A percentile compares a stretch with the other conserved stretches of the same genome.
Conservation (phyloP, 2,113 vertebrate genomes). For the Paradoxurus hermaphroditus region DNA sequence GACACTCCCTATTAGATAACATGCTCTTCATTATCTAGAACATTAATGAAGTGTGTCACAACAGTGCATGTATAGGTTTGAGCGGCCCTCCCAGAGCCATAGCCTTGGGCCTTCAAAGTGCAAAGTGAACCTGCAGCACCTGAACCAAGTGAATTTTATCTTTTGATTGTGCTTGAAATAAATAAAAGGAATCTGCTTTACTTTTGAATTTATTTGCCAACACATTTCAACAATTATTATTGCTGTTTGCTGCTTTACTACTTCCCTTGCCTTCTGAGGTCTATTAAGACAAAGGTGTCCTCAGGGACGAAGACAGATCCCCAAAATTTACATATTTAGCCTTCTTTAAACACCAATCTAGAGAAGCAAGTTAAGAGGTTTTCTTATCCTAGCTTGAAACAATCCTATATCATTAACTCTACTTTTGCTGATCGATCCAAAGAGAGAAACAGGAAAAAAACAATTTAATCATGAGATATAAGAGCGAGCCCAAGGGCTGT, state of each 20-base stretch:
- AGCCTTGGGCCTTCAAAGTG: background rate
- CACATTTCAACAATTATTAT: background rate
- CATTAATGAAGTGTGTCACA: background rate
- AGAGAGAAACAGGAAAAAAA: background rate
- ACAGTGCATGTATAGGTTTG: background rate
- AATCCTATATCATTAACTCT: background rate
- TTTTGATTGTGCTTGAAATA: background rate
- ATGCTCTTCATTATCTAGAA: background rate
- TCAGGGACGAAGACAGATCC: background rate
- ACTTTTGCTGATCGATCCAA: background rate
- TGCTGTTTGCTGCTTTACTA: background rate
- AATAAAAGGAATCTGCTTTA: background rate
- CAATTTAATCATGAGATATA: background rate
- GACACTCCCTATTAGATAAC: background rate
- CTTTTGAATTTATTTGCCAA: background rate
- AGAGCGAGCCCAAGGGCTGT: background rate
- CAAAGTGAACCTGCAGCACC: background rate
- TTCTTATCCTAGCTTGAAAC: background rate
- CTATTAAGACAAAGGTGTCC: background rate
- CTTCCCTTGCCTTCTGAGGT: background rate
- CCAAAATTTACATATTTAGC: background rate
- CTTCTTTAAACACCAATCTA: background rate
- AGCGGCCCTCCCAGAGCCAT: background rate
- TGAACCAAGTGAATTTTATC: background rate
- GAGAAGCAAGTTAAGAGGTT: background rate